Base-by-base conservation (phyloP, 2,888 invertebrate species). In the Spialia ferax region DNA sequence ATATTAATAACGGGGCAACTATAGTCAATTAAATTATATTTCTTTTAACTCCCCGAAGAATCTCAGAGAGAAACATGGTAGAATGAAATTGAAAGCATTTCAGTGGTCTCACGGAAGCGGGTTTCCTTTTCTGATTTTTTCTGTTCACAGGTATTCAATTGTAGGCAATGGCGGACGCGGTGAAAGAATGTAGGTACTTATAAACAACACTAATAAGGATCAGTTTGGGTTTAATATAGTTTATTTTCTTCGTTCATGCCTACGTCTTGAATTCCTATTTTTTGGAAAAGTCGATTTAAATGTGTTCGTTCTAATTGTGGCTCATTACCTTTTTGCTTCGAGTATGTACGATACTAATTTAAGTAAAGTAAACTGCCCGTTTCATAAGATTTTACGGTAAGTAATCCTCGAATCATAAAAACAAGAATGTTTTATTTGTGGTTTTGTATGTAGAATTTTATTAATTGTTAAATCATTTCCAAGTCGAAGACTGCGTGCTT, bases 401-500 rank as follows among this genome's bases (percentile, higher is more conserved):
- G 42, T 42, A 5, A 15, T n/a, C 15, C 42, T n/a, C 42, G 42
- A 15, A 5, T 42, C 5, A 15, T 42, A 42, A 42, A 42, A 45
- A 45, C 15, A 42, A 15, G 15, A 5, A n/a, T n/a, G n/a, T n/a
- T n/a, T n/a, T n/a, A n/a, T n/a, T n/a, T n/a, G n/a, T n/a, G n/a
- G n/a, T n/a, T n/a, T n/a, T n/a, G n/a, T n/a, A n/a, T n/a, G n/a
- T n/a, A n/a, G n/a, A n/a, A n/a, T 18, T 20, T 45, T 20, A 18
- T 18, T 45, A 8, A 18, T 15, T 18, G 45, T 18, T 52, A 60
- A 66, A 59, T 66, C 42, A 15, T 15, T 23, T 66, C 61, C 61
- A 70, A 64, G 68, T 71, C 61, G 52, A 71, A 71, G 66, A 59
- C 69, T 84, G 88, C 93, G 91, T 93, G 92, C 79, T 75, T 79